Percentiles rank a stretch among this genome's conserved stretches.
These are phyloP conservation scores for Prinia subflava DNA, from an alignment of 2,113 vertebrate species.

Conservation along the genomic window DNA sequence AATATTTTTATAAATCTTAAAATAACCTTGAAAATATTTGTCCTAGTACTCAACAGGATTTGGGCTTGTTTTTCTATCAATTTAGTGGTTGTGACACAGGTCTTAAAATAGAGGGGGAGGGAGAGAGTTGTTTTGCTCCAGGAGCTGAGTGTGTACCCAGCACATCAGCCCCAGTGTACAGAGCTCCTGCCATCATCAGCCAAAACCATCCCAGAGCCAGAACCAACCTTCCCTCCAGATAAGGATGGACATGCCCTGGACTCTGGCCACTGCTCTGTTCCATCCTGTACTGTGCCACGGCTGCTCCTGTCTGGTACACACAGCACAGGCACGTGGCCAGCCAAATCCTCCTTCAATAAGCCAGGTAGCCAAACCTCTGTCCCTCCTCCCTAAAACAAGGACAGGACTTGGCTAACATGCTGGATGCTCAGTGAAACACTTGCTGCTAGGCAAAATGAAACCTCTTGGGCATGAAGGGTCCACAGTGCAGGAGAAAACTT, in stretches of 20 bases:
- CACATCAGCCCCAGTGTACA: accelerated
- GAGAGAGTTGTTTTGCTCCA: neutral
- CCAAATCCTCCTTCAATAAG: neutral
- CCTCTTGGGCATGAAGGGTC: neutral
- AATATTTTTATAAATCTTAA: constrained; percentile 21
- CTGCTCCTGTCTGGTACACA: neutral
- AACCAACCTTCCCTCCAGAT: neutral
- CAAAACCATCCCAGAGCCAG: neutral
- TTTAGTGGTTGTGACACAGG: neutral
- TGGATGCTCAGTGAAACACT: neutral
- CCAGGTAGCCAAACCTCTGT: neutral
- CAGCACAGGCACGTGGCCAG: neutral
- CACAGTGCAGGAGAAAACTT: neutral
- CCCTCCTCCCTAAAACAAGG: neutral
- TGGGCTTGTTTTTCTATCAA: constrained; percentile 34
- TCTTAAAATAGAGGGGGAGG: constrained; percentile 5
- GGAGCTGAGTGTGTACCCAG: neutral
- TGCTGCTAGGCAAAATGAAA: neutral
- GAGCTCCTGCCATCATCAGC: neutral
- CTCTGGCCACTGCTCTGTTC: neutral
- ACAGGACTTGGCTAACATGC: neutral
- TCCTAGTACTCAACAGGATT: neutral
- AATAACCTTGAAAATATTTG: constrained; percentile 47
- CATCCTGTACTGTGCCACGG: accelerated
- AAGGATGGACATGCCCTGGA: neutral